Evolutionary conservation across 2,113 vertebrate genomes (phyloP).

Genomic region (Chelonoidis abingdonii): DNA sequence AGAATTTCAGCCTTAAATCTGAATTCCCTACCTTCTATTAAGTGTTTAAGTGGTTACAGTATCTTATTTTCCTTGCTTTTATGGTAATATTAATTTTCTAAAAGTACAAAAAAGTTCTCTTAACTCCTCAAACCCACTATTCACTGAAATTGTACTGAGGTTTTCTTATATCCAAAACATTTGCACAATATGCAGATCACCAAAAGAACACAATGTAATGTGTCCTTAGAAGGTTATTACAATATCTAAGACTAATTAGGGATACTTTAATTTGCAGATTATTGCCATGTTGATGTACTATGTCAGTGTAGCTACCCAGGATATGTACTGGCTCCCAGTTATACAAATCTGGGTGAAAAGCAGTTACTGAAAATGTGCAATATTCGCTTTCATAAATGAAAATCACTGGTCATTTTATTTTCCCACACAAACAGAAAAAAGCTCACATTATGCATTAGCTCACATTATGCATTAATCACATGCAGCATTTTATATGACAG

Average conservation of each 20-base stretch:
- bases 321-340: background rate
- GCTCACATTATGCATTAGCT: background rate
- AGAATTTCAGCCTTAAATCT: background rate
- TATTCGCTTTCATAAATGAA: constrained; percentile 25
- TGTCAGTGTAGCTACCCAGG: background rate
- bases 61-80: background rate
- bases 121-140: background rate
- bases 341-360: background rate
- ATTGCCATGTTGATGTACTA: background rate
- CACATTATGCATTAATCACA: accelerated
- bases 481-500: accelerated
- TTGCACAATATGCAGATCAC: background rate
- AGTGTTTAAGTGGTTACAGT: background rate
- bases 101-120: background rate
- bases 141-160: background rate
- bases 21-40: background rate
- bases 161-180: background rate
- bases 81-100: background rate
- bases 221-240: background rate
- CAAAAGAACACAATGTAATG: background rate
- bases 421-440: constrained; percentile 32
- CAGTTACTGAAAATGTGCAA: background rate
- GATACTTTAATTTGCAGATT: constrained; percentile 6
- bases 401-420: constrained; percentile 1
- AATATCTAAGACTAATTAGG: background rate